Percentiles rank a stretch among this genome's conserved stretches.
Evolutionary conservation across 2,113 vertebrate species (phyloP).

Genomic region (Callocephalon fimbriatum): DNA sequence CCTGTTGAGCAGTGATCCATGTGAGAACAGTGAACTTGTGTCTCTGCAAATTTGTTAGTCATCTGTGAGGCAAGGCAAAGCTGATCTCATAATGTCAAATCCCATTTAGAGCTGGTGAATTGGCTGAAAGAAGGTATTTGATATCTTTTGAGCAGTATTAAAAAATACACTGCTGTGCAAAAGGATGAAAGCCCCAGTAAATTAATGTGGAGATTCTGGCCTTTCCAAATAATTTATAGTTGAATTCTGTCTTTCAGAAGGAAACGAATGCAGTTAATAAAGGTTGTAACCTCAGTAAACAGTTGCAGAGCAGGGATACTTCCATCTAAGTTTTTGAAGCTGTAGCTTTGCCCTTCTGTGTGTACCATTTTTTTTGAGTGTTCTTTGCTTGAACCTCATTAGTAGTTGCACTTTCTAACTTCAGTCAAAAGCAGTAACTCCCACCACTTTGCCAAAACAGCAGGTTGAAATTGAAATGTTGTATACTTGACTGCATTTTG

Average conservation of each 20-base stretch:
- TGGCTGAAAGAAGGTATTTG: constrained; percentile 63
- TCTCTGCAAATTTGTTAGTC: constrained; percentile 78
- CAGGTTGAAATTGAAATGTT: not conserved
- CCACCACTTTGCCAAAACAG: not conserved
- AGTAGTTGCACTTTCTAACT: constrained; percentile 1
- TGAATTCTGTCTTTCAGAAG: constrained; percentile 58
- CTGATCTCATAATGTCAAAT: constrained; percentile 79
- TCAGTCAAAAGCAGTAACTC: not conserved
- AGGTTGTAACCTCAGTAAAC: constrained; percentile 56
- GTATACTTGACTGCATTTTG: not conserved
- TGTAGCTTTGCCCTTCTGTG: constrained; percentile 30
- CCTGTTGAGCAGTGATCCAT: constrained; percentile 73
- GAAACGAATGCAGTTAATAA: constrained; percentile 67
- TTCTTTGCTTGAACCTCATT: constrained; percentile 51
- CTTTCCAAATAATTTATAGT: constrained; percentile 75
- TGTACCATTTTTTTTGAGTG: not conserved
- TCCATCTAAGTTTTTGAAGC: constrained; percentile 24
- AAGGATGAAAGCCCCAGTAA: constrained; percentile 67
- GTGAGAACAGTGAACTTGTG: constrained; percentile 72
- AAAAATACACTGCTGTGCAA: constrained; percentile 53
- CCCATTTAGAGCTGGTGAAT: constrained; percentile 71
- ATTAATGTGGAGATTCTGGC: constrained; percentile 61
- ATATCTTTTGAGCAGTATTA: constrained; percentile 71
- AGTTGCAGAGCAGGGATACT: not conserved
- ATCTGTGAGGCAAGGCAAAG: constrained; percentile 70